Base-by-base conservation (phyloP, 1,140 invertebrate genomes). In the Parasteatoda tepidariorum region DNA sequence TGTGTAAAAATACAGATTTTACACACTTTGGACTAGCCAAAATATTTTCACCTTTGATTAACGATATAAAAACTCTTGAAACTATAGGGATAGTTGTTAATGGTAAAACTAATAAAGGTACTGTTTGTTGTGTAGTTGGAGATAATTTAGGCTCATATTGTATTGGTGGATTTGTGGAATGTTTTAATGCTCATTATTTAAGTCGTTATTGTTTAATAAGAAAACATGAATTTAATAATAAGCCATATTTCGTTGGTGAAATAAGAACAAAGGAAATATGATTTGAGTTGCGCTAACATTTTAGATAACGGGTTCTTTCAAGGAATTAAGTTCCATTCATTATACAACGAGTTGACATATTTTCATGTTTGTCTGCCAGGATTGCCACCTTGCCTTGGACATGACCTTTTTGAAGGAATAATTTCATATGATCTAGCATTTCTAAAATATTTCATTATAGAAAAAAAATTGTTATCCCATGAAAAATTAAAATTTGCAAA, bases 371-470 rank as follows among this genome's bases (percentile, higher is more conserved):
- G 74, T 78, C 13, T 26, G 1, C 57, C 74, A 28, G 61, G n/a
- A 34, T 57, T 64, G 22, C 31, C 74, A 18, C 74, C 57, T 30
- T 78, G 74, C 26, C 48, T 78, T 28, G 57, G 30, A 15, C 57
- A 78, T 22, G 74, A 62, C 28, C 26, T 78, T 22, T 64, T 62
- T 33, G 74, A 78, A 48, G 74, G 74, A 64, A 22, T 78, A 5
- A 31, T 64, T 3, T 57, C 73, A 11, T 64, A 78, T 66, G 74
- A 78, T 48, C n/a, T 78, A 3, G n/a, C 30, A 24, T 22, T 64
- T 64, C 4, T 78, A 24, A 22, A 38, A 38, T 64, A 64, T 66
- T 78, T 78, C 26, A 28, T 74, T 74, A 74, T 6, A 30, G 70
- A 22, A 57, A 55, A 74, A 74, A 74, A 59, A 34, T 62, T n/a